A percentile compares a stretch with the other conserved stretches of the same genome.
phyloP scores from a whole-genome alignment of 2,797 vertebrate genomes.

The Scomberomorus guttatus region DNA sequence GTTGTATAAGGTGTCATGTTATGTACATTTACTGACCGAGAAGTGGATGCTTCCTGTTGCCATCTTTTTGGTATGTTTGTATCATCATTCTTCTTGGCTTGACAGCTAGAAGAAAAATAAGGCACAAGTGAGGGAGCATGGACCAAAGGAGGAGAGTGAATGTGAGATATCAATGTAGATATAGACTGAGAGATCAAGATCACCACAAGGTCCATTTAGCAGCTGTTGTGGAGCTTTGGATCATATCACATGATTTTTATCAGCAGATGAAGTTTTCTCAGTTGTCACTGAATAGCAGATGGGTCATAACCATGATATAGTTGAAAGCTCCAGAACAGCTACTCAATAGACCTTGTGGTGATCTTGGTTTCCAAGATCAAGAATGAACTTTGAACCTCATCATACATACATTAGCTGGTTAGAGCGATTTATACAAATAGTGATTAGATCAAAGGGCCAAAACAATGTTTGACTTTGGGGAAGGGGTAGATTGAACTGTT shows the following conservation, averaged over 20 bases:
- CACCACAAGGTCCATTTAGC: neutral
- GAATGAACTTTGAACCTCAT: no score
- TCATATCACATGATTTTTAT: no score
- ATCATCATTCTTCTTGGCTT: conserved; percentile 36
- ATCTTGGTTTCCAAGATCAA: no score
- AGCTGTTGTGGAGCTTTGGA: no score
- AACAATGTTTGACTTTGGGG: neutral
- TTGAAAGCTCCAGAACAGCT: no score
- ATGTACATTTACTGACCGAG: conserved; percentile 68
- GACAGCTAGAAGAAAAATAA: conserved; percentile 38
- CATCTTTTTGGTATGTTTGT: conserved; percentile 59
- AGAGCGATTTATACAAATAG: neutral
- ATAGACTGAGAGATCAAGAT: neutral
- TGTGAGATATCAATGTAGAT: neutral
- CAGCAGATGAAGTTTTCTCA: no score
- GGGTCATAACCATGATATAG: neutral
- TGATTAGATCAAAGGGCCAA: neutral
- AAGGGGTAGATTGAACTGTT: neutral
- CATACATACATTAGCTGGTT: no score
- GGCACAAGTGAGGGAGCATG: neutral
- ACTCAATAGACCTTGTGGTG: no score
- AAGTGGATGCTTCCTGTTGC: conserved; percentile 68
- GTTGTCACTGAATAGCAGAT: no score
- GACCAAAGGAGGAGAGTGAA: neutral
- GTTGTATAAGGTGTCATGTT: neutral